phyloP scores from a whole-genome alignment of 2,888 invertebrate species.

The Eretmocerus hayati region DNA sequence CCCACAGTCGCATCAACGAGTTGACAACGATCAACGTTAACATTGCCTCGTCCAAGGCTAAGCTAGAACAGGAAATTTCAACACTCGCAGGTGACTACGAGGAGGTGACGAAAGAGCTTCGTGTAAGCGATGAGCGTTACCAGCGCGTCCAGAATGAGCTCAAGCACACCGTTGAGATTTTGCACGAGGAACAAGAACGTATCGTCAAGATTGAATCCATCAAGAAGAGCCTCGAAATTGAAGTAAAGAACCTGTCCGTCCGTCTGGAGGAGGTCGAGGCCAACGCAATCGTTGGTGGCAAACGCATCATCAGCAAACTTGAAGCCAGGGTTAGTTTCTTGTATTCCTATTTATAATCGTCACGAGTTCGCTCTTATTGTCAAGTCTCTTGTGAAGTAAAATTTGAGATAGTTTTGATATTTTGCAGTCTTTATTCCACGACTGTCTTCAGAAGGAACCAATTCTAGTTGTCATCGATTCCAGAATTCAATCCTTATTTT shows the following conservation, averaged over 20 bases:
- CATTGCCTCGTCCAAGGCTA: slow-evolving; percentile 87
- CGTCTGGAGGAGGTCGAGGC: slow-evolving; percentile 95
- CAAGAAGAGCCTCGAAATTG: slow-evolving; percentile 95
- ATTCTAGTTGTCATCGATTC: too few species aligned
- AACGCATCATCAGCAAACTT: slow-evolving; percentile 94
- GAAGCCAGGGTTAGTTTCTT: slow-evolving; percentile 63
- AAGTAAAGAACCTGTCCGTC: slow-evolving; percentile 90
- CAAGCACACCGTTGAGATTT: slow-evolving; percentile 87
- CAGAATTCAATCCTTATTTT: too few species aligned
- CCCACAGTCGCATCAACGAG: slow-evolving; percentile 87
- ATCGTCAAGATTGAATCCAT: slow-evolving; percentile 95
- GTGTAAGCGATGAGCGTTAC: slow-evolving; percentile 89
- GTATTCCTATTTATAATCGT: neutral
- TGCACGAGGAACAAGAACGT: slow-evolving; percentile 95
- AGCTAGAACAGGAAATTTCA: slow-evolving; percentile 88
- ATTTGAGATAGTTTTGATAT: too few species aligned
- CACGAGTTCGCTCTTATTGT: too few species aligned
- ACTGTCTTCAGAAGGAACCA: too few species aligned
- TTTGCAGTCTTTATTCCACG: too few species aligned
- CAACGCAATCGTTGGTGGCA: slow-evolving; percentile 93
- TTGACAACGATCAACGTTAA: slow-evolving; percentile 91
- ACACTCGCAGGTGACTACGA: slow-evolving; percentile 94
- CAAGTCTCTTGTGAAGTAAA: too few species aligned
- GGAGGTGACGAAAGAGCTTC: slow-evolving; percentile 93
- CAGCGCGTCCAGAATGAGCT: slow-evolving; percentile 88